A percentile compares a stretch with the other conserved stretches of the same genome.
Evolutionary conservation across 2,113 vertebrate species (phyloP).

Genomic region (Epinephelus lanceolatus): DNA sequence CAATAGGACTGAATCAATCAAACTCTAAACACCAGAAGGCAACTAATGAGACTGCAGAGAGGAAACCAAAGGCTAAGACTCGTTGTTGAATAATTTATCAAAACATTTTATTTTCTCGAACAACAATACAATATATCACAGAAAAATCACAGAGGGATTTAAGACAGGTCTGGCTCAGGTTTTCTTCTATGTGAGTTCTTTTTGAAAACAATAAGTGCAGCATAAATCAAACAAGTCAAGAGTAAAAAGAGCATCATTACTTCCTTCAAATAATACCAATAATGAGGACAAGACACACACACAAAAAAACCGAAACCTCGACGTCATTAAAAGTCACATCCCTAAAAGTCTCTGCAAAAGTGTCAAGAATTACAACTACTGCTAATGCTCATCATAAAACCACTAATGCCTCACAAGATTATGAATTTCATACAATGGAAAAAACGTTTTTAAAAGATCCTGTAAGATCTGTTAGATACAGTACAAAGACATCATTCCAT

Average conservation of each 20-base stretch:
- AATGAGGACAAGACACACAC: constrained; percentile 74
- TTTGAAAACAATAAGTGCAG: constrained; percentile 83
- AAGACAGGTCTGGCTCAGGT: constrained; percentile 88
- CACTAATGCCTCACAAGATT: constrained; percentile 80
- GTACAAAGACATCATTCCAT: constrained; percentile 86
- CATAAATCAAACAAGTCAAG: constrained; percentile 76
- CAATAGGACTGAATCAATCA: background rate
- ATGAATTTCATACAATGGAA: constrained; percentile 79
- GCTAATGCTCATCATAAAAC: constrained; percentile 79
- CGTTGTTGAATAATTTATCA: constrained; percentile 80
- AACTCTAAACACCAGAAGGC: background rate
- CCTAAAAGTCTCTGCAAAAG: constrained; percentile 77
- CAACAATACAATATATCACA: constrained; percentile 87
- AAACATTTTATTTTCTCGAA: constrained; percentile 85
- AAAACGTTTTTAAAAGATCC: constrained; percentile 61
- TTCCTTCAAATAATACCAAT: constrained; percentile 75
- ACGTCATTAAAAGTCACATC: constrained; percentile 76
- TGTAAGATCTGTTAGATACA: constrained; percentile 78
- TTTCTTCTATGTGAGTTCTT: constrained; percentile 78
- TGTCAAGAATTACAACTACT: constrained; percentile 79
- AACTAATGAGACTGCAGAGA: background rate
- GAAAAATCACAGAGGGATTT: constrained; percentile 87
- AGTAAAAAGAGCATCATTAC: constrained; percentile 62
- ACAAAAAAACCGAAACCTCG: constrained; percentile 53
- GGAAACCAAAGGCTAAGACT: background rate